Percentiles rank a stretch among this genome's conserved stretches.
phyloP scores from a whole-genome alignment of 2,888 invertebrate genomes.

The Hemicrepidius hirtus region DNA sequence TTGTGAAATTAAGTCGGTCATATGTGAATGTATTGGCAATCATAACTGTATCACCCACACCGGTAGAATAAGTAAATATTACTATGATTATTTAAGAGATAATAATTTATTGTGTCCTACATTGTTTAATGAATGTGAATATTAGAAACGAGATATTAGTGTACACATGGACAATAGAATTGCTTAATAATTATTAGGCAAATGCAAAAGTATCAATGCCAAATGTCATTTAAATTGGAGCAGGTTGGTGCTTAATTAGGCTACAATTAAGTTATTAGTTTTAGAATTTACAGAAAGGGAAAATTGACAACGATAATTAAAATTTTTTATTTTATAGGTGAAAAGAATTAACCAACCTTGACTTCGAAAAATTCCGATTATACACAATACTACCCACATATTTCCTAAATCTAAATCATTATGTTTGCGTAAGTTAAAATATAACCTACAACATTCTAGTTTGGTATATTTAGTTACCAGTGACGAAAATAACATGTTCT shows the following conservation, averaged over 20 bases:
- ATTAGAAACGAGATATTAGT: constrained; percentile 7
- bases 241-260: neutral
- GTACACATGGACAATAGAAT: constrained; percentile 11
- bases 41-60: constrained; percentile 22
- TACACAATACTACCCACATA: too few relatives aligned
- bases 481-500: too few relatives aligned
- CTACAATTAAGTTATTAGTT: neutral
- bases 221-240: constrained; percentile 5
- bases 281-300: neutral
- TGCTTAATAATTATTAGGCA: constrained; percentile 20
- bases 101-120: constrained; percentile 21
- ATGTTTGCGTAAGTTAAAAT: too few relatives aligned
- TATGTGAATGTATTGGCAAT: constrained; percentile 14
- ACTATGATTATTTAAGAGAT: neutral
- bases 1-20: constrained; percentile 21
- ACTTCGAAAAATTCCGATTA: too few relatives aligned
- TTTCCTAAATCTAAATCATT: too few relatives aligned
- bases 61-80: constrained; percentile 21
- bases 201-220: constrained; percentile 10
- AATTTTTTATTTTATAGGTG: too few relatives aligned
- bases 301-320: neutral
- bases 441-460: too few relatives aligned
- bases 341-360: too few relatives aligned
- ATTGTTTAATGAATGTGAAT: constrained; percentile 5
- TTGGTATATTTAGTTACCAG: too few relatives aligned